Percentiles rank a stretch among this genome's conserved stretches.
These are phyloP conservation scores for Sebastes reedi DNA, from an alignment of 2,797 vertebrate species.

Conservation along the genomic window DNA sequence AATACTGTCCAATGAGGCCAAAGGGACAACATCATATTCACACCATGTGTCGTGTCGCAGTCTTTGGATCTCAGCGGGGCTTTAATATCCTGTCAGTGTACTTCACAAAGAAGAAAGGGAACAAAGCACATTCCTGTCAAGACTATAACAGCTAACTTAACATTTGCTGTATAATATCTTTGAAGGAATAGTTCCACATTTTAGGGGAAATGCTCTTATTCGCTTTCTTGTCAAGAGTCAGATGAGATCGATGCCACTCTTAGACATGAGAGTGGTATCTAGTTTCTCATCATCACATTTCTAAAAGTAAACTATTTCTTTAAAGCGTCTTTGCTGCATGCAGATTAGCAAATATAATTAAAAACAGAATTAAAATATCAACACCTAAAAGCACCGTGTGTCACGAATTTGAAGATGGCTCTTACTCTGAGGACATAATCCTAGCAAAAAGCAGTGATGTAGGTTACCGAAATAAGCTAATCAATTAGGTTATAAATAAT, in stretches of 20 bases:
- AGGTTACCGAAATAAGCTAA: too few species aligned
- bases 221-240: too few species aligned
- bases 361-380: not conserved
- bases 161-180: not conserved
- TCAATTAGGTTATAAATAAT: too few species aligned
- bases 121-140: not conserved
- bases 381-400: not conserved
- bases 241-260: too few species aligned
- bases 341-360: not conserved
- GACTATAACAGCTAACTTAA: not conserved
- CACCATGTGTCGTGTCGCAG: slow-evolving; percentile 6
- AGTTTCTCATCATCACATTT: not conserved
- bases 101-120: not conserved
- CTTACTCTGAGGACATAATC: not conserved
- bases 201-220: too few species aligned
- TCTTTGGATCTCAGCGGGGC: not conserved
- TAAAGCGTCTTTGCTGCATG: not conserved
- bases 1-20: not conserved
- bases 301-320: not conserved
- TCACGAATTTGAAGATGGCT: not conserved
- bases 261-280: not conserved
- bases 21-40: not conserved
- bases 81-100: slow-evolving; percentile 23
- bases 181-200: not conserved
- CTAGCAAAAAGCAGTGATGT: not conserved